Percentiles rank a stretch among this genome's conserved stretches.
Evolutionary conservation across 2,113 vertebrate genomes (phyloP).

Genomic region (Eubucco bourcierii): DNA sequence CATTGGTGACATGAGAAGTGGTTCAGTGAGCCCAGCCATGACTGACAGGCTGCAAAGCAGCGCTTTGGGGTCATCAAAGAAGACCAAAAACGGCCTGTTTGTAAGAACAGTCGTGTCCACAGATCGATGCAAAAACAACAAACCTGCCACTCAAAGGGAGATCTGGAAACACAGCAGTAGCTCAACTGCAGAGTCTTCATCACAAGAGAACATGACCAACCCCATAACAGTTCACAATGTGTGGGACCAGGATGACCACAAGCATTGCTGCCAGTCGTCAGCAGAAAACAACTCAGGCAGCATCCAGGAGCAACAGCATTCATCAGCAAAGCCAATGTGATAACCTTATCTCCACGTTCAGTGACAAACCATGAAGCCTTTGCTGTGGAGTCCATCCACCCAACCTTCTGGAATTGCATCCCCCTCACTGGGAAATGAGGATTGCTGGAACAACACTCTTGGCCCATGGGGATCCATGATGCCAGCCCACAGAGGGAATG

Average conservation of each 20-base stretch:
- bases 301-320: fast-evolving
- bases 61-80: neutral
- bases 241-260: neutral
- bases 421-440: fast-evolving
- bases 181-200: neutral
- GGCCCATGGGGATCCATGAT: fast-evolving
- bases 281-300: neutral
- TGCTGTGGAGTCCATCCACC: neutral
- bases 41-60: slow-evolving; percentile 21
- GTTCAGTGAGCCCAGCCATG: fast-evolving
- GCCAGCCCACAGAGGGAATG: fast-evolving
- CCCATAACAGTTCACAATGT: neutral
- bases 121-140: slow-evolving; percentile 30
- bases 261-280: neutral
- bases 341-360: neutral
- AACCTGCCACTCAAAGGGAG: slow-evolving; percentile 35
- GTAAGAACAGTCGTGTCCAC: neutral
- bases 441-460: neutral
- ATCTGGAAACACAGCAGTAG: neutral
- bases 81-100: neutral
- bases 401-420: neutral
- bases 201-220: neutral
- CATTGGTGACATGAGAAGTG: fast-evolving
- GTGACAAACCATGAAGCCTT: neutral
- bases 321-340: fast-evolving